Conservation (phyloP, 1,140 invertebrate genomes). For the Diabrotica undecimpunctata region DNA sequence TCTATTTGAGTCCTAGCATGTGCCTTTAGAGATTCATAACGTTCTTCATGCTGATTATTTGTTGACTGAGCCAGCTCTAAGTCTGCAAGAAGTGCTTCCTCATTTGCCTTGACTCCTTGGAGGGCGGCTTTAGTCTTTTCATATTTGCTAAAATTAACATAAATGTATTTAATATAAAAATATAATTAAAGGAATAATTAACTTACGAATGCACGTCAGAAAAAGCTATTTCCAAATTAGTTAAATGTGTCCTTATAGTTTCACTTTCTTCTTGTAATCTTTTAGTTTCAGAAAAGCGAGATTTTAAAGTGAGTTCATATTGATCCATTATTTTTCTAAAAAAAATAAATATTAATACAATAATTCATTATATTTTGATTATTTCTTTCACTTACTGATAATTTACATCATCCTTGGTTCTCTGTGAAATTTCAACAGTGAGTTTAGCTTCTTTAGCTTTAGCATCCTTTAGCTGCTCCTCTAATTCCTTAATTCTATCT, state of each 20-base stretch:
- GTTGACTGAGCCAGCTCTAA: constrained; percentile 1
- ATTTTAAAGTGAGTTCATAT: neutral
- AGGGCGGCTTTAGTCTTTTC: neutral
- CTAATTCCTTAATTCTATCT: constrained; percentile 26
- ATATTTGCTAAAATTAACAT: constrained; percentile 4
- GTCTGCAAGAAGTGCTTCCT: neutral
- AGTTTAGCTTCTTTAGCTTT: constrained; percentile 28
- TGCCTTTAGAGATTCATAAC: constrained; percentile 3
- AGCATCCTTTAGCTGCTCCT: constrained; percentile 27
- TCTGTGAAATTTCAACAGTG: constrained; percentile 22
- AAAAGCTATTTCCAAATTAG: constrained; percentile 3
- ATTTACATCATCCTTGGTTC: constrained; percentile 23
- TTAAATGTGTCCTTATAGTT: neutral
- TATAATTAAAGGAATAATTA: neutral
- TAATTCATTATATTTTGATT: neutral
- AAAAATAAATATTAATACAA: constrained; percentile 9
- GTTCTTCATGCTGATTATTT: constrained; percentile 4
- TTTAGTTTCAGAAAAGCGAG: neutral
- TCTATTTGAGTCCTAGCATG: constrained; percentile 5
- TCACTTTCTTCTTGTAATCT: constrained; percentile 1
- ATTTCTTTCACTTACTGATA: constrained; percentile 20
- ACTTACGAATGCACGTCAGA: constrained; percentile 9
- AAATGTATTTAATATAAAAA: neutral
- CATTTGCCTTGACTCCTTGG: neutral
- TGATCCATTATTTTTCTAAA: constrained; percentile 2